These are phyloP conservation scores for Sebastolobus altivelis DNA, from an alignment of 2,797 vertebrate genomes.

Conservation along the genomic window DNA sequence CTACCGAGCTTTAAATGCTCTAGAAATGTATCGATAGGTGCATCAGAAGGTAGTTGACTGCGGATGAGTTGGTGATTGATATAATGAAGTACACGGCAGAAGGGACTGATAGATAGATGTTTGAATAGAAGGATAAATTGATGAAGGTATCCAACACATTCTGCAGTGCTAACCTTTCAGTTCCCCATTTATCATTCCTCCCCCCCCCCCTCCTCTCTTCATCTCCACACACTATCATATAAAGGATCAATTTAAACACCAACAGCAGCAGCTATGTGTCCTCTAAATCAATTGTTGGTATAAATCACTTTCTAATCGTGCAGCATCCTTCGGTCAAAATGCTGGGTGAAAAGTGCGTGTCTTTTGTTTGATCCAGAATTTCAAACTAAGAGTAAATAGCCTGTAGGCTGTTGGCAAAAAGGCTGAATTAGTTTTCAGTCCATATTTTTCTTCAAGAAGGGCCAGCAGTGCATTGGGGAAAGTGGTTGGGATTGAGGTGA, in stretches of 20 bases:
- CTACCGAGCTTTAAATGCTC: neutral
- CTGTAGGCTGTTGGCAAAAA: neutral
- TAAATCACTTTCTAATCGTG: conserved; percentile 42
- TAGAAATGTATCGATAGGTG: conserved; percentile 15
- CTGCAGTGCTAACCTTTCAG: conserved; percentile 15
- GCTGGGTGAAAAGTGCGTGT: neutral
- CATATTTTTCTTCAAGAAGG: conserved; percentile 1
- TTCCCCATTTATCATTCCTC: conserved; percentile 30
- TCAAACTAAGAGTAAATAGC: neutral
- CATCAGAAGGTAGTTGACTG: conserved; percentile 11
- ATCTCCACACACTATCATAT: conserved; percentile 19
- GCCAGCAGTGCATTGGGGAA: neutral
- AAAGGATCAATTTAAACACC: conserved; percentile 33
- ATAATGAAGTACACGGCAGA: neutral
- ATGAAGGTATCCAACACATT: conserved; percentile 34
- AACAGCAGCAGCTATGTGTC: conserved; percentile 13
- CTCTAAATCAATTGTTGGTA: conserved; percentile 33
- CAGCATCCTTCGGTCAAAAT: neutral
- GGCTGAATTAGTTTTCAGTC: neutral
- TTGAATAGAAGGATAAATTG: conserved; percentile 5
- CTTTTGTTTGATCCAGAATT: neutral
- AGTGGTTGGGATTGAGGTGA: neutral
- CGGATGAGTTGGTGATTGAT: conserved; percentile 14
- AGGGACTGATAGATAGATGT: conserved; percentile 4
- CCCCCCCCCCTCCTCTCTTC: neutral